Percentiles rank a stretch among this genome's conserved stretches.
These are phyloP conservation scores for Tursiops truncatus DNA, from an alignment of 2,113 vertebrate genomes.

Conservation along the genomic window DNA sequence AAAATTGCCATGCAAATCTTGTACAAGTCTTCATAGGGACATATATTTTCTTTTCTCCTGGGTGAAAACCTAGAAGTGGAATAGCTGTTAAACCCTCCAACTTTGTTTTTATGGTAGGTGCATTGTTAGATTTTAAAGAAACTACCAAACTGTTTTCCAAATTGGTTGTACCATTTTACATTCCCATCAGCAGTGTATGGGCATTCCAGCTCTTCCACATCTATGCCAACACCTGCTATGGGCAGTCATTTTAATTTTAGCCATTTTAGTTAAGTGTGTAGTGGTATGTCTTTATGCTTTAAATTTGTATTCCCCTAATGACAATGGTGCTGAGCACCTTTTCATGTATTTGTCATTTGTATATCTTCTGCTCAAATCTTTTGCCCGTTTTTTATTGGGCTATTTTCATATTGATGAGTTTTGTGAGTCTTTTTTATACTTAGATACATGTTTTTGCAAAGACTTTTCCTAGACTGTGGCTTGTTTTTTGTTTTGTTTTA, in stretches of 20 bases:
- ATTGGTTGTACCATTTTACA: neutral
- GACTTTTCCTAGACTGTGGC: neutral
- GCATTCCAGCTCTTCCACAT: neutral
- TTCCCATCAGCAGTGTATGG: neutral
- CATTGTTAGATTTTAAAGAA: no score
- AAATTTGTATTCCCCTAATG: neutral
- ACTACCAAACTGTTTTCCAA: no score
- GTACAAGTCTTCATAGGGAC: no score
- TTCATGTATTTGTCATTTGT: no score
- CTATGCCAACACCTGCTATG: neutral
- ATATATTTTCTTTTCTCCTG: no score
- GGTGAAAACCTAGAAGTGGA: no score
- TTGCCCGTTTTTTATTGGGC: neutral
- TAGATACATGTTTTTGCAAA: neutral
- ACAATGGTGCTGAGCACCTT: no score
- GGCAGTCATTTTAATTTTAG: neutral
- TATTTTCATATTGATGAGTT: neutral
- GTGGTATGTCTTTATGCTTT: neutral
- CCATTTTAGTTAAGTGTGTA: neutral
- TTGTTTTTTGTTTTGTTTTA: no score
- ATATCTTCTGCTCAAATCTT: no score
- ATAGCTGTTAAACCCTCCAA: no score
- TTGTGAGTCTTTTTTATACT: neutral
- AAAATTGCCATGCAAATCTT: no score
- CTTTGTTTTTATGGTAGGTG: no score